A percentile compares a stretch with the other conserved stretches of the same genome.
phyloP scores from a whole-genome alignment of 2,113 vertebrate species.

The Aleadryas rufinucha region DNA sequence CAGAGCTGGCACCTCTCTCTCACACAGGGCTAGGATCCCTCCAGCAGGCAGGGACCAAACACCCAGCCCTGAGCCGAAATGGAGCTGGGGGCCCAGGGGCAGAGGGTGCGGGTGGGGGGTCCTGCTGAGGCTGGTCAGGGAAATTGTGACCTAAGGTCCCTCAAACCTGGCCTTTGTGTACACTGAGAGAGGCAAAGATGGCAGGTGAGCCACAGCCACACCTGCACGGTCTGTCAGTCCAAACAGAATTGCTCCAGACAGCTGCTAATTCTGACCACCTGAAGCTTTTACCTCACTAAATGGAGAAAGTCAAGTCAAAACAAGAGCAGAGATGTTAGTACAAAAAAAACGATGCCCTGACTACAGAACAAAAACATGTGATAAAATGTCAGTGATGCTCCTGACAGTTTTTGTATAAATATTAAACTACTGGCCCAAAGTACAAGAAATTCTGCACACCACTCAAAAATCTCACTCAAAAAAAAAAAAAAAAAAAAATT shows the following conservation, averaged over 20 bases:
- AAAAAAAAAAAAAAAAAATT: neutral
- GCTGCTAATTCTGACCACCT: neutral
- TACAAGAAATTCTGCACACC: neutral
- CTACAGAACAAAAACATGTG: neutral
- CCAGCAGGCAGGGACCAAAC: neutral
- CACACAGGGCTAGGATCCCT: neutral
- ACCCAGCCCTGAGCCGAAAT: neutral
- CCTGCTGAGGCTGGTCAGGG: neutral
- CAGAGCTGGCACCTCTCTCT: neutral
- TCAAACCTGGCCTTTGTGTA: neutral
- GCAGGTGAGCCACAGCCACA: neutral
- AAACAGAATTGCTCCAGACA: neutral
- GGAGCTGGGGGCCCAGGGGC: neutral
- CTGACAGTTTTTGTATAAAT: neutral
- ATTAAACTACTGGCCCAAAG: neutral
- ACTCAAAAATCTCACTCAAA: neutral
- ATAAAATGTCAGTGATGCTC: neutral
- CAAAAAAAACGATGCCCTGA: neutral
- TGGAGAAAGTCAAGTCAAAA: neutral
- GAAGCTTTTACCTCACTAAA: neutral
- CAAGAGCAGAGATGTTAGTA: neutral
- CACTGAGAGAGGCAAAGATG: neutral
- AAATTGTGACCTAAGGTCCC: neutral
- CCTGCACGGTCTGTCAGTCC: neutral
- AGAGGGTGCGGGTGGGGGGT: neutral